Evolutionary conservation across 2,888 invertebrate genomes (phyloP).

Genomic region (Sycophila texana): DNA sequence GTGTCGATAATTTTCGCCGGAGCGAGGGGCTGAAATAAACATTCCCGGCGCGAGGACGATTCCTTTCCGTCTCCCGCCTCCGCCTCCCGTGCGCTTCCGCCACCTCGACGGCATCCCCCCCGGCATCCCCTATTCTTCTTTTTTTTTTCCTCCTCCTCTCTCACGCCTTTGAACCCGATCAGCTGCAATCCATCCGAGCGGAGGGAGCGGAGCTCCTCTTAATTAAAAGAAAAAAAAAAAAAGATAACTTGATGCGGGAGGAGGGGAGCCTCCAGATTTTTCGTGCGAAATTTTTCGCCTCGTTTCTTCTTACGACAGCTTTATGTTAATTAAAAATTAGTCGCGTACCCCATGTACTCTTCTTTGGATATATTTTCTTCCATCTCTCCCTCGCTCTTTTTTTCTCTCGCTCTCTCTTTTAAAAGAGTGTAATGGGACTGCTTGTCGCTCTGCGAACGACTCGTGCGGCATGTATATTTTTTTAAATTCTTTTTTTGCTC

Average conservation of each 20-base stretch:
- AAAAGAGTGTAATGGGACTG: too few species aligned
- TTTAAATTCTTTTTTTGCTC: not conserved
- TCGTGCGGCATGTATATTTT: not conserved
- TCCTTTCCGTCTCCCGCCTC: not conserved
- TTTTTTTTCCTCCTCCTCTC: not conserved
- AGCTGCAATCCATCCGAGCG: not conserved
- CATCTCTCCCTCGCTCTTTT: not conserved
- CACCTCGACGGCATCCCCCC: not conserved
- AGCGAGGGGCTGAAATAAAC: constrained; percentile 12
- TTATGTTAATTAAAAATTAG: constrained; percentile 45
- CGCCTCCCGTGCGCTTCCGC: not conserved
- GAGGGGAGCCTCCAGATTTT: not conserved
- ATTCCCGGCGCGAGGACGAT: constrained; percentile 5
- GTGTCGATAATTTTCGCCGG: constrained; percentile 42
- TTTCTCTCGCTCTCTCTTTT: not conserved
- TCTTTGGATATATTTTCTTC: not conserved
- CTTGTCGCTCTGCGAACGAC: not conserved
- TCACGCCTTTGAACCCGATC: not conserved
- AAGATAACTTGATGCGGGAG: too few species aligned
- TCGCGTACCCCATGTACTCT: not conserved
- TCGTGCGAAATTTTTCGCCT: not conserved
- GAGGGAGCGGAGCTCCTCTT: not conserved
- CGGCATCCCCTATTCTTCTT: not conserved
- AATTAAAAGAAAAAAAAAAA: constrained; percentile 37
- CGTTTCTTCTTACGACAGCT: not conserved